phyloP scores from a whole-genome alignment of 2,888 invertebrate species.

The Halocaridina rubra region DNA sequence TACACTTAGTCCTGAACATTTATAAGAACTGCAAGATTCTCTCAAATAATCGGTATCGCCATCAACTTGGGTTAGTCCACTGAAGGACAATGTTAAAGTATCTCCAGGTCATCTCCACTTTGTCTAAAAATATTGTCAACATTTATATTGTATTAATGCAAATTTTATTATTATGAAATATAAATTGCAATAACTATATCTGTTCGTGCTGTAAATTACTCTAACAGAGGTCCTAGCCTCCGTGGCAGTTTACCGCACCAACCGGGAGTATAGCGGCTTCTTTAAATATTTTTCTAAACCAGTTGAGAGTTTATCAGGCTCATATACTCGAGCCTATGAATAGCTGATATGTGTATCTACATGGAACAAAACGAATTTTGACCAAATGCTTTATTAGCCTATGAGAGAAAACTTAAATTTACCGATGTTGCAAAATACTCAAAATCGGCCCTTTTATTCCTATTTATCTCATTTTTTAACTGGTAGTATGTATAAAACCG shows the following conservation, averaged over 20 bases:
- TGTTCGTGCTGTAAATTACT: neutral
- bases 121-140: too few species aligned
- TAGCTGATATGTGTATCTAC: neutral
- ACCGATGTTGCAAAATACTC: neutral
- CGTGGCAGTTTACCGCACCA: neutral
- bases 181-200: neutral
- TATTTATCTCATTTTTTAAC: neutral
- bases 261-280: neutral
- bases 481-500: neutral
- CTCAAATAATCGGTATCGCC: too few species aligned
- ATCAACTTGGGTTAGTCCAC: too few species aligned
- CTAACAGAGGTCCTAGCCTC: neutral
- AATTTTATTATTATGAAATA: neutral
- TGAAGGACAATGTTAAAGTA: neutral
- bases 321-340: neutral
- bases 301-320: neutral
- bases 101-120: too few species aligned
- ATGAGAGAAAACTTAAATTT: neutral
- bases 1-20: too few species aligned
- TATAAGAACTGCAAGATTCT: too few species aligned
- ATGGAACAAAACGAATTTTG: neutral
- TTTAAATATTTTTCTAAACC: neutral
- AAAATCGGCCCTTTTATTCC: neutral
- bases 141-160: neutral
- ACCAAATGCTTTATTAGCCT: neutral